Conservation (phyloP, 2,888 invertebrate species). For the Clanis bilineata region DNA sequence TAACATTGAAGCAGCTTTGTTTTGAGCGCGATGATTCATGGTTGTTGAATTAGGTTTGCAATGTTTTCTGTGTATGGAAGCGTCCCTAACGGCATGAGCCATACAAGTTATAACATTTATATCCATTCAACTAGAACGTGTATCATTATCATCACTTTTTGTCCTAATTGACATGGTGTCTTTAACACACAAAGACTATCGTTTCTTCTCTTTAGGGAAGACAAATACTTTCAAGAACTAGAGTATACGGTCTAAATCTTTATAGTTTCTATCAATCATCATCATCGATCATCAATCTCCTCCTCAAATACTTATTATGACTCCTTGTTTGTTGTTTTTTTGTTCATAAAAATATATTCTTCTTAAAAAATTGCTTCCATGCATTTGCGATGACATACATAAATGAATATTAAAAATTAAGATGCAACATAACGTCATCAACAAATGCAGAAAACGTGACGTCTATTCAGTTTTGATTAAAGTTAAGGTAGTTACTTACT, state of each 20-base stretch:
- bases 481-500: not conserved
- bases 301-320: no score
- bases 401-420: no score
- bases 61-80: not conserved
- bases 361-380: no score
- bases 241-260: no score
- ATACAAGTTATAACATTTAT: not conserved
- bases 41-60: not conserved
- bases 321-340: no score
- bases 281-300: no score
- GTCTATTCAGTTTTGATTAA: not conserved
- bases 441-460: not conserved
- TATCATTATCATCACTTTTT: not conserved
- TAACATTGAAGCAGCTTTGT: not conserved
- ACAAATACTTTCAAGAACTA: no score
- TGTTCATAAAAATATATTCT: not conserved
- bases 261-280: no score
- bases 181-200: no score
- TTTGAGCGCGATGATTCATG: not conserved
- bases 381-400: no score
- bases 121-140: not conserved
- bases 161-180: not conserved
- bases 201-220: no score
- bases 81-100: slow-evolving; percentile 10
- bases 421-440: not conserved